A percentile compares a stretch with the other conserved stretches of the same genome.
Evolutionary conservation across 2,888 invertebrate species (phyloP).

Genomic region (Dolichopus griseipennis): DNA sequence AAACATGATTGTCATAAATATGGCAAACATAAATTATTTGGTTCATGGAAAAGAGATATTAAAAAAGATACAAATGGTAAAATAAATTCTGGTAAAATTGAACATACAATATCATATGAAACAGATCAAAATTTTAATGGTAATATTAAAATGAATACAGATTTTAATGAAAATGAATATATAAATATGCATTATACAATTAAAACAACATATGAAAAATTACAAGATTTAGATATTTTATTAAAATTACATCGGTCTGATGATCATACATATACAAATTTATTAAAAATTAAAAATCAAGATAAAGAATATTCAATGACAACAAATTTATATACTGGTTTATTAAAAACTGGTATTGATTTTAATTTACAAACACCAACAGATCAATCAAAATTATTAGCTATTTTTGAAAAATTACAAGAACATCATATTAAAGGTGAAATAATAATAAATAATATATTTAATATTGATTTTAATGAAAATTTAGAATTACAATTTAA

Average conservation of each 20-base stretch:
- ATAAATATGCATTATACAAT: conserved; percentile 42
- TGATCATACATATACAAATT: not conserved
- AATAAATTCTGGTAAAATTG: conserved; percentile 26
- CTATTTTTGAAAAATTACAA: conserved; percentile 40
- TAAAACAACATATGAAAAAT: conserved; percentile 45
- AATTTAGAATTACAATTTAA: conserved; percentile 49
- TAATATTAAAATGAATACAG: conserved; percentile 18
- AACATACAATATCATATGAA: conserved; percentile 29
- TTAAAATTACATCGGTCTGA: conserved; percentile 34
- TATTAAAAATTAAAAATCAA: not conserved
- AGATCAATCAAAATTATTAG: not conserved
- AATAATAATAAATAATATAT: conserved; percentile 47
- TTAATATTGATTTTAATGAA: conserved; percentile 48
- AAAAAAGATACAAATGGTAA: conserved; percentile 27
- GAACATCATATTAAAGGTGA: conserved; percentile 53
- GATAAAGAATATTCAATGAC: conserved; percentile 32
- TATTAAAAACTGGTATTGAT: conserved; percentile 49
- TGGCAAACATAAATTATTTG: conserved; percentile 21
- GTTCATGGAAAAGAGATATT: conserved; percentile 18
- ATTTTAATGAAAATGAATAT: conserved; percentile 37
- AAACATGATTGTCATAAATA: conserved; percentile 27
- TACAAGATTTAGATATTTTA: conserved; percentile 46
- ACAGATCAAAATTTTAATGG: conserved; percentile 26
- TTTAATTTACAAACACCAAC: conserved; percentile 32
- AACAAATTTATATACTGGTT: conserved; percentile 47